phyloP scores from a whole-genome alignment of 2,797 vertebrate species.

The Protosalanx chinensis region DNA sequence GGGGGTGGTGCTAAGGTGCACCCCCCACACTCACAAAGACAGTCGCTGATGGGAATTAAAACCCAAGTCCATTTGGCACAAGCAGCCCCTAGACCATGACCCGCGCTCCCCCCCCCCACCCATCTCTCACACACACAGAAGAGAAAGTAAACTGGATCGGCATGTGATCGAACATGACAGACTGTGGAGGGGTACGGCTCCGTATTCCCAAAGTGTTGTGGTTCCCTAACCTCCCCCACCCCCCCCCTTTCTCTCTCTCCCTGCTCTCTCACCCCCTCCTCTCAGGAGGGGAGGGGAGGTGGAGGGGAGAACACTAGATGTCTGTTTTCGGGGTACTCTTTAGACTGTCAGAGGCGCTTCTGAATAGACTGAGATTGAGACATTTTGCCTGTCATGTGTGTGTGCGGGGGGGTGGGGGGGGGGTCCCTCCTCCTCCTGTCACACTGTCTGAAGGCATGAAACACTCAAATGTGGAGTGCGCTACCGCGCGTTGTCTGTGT shows the following conservation, averaged over 20 bases:
- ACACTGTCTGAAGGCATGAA: no score
- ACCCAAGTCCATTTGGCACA: background rate
- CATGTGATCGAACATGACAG: background rate
- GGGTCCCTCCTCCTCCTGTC: background rate
- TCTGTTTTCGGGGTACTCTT: conserved; percentile 13
- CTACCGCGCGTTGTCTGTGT: background rate
- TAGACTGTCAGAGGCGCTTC: conserved; percentile 19
- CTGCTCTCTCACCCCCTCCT: conserved; percentile 6
- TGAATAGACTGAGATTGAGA: conserved; percentile 61
- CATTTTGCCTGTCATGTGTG: conserved; percentile 37
- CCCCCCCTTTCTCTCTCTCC: background rate
- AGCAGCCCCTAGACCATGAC: background rate
- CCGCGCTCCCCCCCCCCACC: background rate
- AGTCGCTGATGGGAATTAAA: conserved; percentile 12
- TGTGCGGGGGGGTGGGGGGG: conserved; percentile 17
- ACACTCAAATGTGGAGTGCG: no score
- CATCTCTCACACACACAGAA: background rate
- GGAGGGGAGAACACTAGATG: conserved; percentile 26
- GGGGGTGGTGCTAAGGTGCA: background rate
- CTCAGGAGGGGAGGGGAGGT: conserved; percentile 32
- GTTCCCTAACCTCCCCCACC: conserved; percentile 2
- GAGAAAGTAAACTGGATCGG: background rate
- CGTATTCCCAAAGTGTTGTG: conserved; percentile 24
- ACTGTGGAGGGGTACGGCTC: background rate
- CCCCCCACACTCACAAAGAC: background rate